Evolutionary conservation across 2,113 vertebrate species (phyloP), one percentile per base, ranked within the genome.

Genomic region (Hyperopisus bebe): DNA sequence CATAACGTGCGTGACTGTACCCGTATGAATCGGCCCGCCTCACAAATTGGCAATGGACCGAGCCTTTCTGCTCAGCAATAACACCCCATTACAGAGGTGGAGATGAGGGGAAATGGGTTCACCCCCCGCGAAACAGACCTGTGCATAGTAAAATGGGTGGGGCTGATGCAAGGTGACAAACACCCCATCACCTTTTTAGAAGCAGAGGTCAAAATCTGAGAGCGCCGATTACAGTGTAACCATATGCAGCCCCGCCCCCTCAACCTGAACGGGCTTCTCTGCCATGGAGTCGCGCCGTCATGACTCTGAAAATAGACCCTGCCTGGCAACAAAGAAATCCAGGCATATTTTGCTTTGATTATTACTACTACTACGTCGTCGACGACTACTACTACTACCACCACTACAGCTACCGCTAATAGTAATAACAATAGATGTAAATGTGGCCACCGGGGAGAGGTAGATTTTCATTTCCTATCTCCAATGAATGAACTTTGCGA

Each of bases 321-420:
- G 85, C 48, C 47, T 53, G 48, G 85, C 46, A 31, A 88, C 87
- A 58, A 66, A 88, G 87, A 5, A 62, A 44, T 42, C 48, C 31
- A 17, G 86, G 86, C 86, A 85, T 47, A 85, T 87, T 87, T 55
- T 55, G 62, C 62, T 70, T 70, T 66, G 8, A 66, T 27, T 70
- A 70, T 31, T 24, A 58, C 19, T 58, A 58, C 47, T 55, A 55
- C 53, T 55, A 53, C 51, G 51, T 51, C 50, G 50, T 1, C 24
- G 24, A 24, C 24, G 5, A 62, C 10, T 9, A 50, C 10, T 50
- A n/a, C 50, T 0, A 9, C 21, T 6, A 9, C 58, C 9, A 58
- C 21, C 15, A 77, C 15, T 17, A 39, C 27, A 17, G 15, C 74
- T 39, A 7, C 17, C 74, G 3, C 35, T 15, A 48, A n/a, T 15